These are phyloP conservation scores for Apocheima hispidaria DNA, from an alignment of 2,888 invertebrate genomes.

Conservation along the genomic window DNA sequence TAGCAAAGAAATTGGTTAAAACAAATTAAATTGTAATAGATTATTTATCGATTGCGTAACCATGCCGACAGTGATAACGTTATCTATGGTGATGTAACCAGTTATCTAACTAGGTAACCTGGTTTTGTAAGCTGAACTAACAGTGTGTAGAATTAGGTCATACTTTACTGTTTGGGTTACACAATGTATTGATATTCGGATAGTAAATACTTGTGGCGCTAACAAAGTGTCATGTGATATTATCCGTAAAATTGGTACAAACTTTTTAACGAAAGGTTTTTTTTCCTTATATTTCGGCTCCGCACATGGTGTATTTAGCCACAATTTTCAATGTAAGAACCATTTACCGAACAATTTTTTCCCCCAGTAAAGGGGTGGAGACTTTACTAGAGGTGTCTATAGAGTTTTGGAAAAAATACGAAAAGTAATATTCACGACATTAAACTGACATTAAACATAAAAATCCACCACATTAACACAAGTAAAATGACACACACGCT, in stretches of 20 bases:
- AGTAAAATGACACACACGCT: too few species aligned
- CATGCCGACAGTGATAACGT: constrained; percentile 14
- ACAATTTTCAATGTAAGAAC: too few species aligned
- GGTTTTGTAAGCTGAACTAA: constrained; percentile 30
- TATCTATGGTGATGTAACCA: constrained; percentile 30
- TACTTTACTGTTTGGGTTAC: constrained; percentile 21
- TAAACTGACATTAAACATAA: too few species aligned
- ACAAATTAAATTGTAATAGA: neutral
- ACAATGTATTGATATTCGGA: constrained; percentile 11
- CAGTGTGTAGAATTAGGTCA: constrained; percentile 23
- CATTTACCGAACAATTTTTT: too few species aligned
- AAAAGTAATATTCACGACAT: too few species aligned
- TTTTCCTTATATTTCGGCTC: too few species aligned
- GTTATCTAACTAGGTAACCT: constrained; percentile 34
- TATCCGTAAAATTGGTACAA: neutral
- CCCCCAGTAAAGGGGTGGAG: too few species aligned
- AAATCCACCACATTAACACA: too few species aligned
- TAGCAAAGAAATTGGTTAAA: neutral
- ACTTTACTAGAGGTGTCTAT: too few species aligned
- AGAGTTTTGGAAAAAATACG: too few species aligned
- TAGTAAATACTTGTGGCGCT: constrained; percentile 12
- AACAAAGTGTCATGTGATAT: neutral
- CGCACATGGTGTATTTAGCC: too few species aligned
- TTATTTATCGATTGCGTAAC: constrained; percentile 23
- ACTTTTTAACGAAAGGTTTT: too few species aligned